Percentiles rank a stretch among this genome's conserved stretches.
Evolutionary conservation across 2,113 vertebrate species (phyloP).

Genomic region (Heloderma charlesbogerti): DNA sequence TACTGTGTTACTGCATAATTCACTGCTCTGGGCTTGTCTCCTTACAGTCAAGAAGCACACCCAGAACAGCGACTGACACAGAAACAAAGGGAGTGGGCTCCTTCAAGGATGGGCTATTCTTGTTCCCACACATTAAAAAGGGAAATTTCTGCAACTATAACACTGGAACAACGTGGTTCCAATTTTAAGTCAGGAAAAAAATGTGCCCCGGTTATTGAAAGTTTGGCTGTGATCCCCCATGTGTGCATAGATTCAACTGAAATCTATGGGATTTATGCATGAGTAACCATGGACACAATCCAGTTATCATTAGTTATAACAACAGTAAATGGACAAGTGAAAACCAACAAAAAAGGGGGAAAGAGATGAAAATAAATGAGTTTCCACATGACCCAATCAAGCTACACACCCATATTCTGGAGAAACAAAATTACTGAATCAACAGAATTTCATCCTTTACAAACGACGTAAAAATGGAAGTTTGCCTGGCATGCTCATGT

Average conservation of each 20-base stretch:
- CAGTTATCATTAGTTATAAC: background rate
- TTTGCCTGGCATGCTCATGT: background rate
- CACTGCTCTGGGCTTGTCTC: too few species aligned
- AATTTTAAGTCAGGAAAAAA: background rate
- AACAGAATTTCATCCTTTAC: background rate
- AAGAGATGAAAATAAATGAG: background rate
- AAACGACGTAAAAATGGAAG: background rate
- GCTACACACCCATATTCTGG: background rate
- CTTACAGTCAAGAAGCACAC: too few species aligned
- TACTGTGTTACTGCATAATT: too few species aligned
- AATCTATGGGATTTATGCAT: background rate
- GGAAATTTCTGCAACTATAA: background rate
- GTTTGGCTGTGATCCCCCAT: background rate
- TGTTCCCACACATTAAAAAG: background rate
- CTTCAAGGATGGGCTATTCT: background rate
- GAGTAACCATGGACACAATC: background rate
- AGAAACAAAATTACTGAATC: slow-evolving; percentile 20
- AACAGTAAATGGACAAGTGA: background rate
- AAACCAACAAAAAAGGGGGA: background rate
- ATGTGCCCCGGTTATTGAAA: background rate
- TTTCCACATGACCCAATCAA: background rate
- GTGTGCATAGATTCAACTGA: background rate
- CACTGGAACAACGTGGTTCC: background rate
- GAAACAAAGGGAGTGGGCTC: background rate
- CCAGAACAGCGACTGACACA: too few species aligned